Conservation (phyloP, 2,888 invertebrate species). For the Metellina segmentata region DNA sequence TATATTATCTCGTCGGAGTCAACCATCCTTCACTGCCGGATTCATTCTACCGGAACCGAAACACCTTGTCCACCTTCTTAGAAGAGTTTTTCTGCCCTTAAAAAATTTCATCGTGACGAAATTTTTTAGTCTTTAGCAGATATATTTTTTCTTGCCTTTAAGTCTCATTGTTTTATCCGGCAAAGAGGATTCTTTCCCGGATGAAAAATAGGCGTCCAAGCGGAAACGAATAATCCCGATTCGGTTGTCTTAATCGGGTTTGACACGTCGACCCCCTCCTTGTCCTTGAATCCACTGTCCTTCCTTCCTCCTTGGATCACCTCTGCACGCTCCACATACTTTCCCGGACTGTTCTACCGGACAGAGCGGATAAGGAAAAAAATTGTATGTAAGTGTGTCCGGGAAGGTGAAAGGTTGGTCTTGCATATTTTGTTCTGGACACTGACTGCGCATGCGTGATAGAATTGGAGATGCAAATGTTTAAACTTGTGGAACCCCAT, state of each 20-base stretch:
- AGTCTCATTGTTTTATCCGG: not conserved
- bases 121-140: not conserved
- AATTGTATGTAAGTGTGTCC: too few species aligned
- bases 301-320: not conserved
- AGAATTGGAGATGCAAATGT: too few species aligned
- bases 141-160: slow-evolving; percentile 16
- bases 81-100: not conserved
- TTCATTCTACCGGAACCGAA: not conserved
- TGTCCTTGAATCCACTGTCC: too few species aligned
- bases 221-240: slow-evolving; percentile 12
- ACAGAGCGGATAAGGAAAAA: too few species aligned
- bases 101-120: not conserved
- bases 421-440: too few species aligned
- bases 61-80: not conserved
- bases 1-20: not conserved
- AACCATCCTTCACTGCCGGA: not conserved
- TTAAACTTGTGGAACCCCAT: too few species aligned
- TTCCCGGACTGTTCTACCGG: not conserved
- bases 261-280: not conserved
- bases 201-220: too few species aligned
- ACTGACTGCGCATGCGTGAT: too few species aligned
- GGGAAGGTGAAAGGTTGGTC: too few species aligned
- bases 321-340: not conserved
- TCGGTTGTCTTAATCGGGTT: slow-evolving; percentile 9
- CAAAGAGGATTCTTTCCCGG: not conserved